Evolutionary conservation across 1,140 invertebrate species (phyloP).

Genomic region (Cecropterus lyciades): DNA sequence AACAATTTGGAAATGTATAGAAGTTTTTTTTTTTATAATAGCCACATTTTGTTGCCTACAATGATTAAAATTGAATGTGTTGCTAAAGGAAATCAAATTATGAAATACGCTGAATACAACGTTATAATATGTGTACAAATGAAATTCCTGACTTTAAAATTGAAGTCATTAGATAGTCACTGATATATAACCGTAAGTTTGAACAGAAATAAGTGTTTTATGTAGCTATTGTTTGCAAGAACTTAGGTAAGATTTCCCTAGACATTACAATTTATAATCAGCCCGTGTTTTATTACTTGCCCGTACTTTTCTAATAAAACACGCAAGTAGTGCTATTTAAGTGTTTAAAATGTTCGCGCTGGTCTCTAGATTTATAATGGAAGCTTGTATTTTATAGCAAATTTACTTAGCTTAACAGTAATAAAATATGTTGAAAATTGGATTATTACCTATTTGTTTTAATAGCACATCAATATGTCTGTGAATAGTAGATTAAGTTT

Average conservation of each 20-base stretch:
- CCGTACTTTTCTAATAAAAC: slow-evolving; percentile 51
- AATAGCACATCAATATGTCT: too few relatives aligned
- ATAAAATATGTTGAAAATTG: too few relatives aligned
- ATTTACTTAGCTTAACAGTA: too few relatives aligned
- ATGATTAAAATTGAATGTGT: too few relatives aligned
- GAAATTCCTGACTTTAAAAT: background rate
- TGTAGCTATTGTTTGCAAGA: slow-evolving; percentile 53
- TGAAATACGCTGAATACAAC: too few relatives aligned
- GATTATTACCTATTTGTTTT: too few relatives aligned
- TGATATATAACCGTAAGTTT: slow-evolving; percentile 38
- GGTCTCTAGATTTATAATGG: background rate
- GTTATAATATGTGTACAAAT: too few relatives aligned
- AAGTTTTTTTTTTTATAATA: too few relatives aligned
- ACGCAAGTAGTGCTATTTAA: slow-evolving; percentile 30
- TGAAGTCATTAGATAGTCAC: background rate
- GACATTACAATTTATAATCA: slow-evolving; percentile 61
- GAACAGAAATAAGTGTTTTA: slow-evolving; percentile 54
- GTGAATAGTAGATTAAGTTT: too few relatives aligned
- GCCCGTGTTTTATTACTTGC: slow-evolving; percentile 56
- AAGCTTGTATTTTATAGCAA: background rate
- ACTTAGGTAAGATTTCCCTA: slow-evolving; percentile 66
- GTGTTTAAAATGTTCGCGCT: slow-evolving; percentile 11
- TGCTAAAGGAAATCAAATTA: too few relatives aligned
- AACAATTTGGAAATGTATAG: background rate
- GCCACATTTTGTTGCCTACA: too few relatives aligned